Evolutionary conservation across 2,113 vertebrate genomes (phyloP).

Genomic region (Trichomycterus rosablanca): DNA sequence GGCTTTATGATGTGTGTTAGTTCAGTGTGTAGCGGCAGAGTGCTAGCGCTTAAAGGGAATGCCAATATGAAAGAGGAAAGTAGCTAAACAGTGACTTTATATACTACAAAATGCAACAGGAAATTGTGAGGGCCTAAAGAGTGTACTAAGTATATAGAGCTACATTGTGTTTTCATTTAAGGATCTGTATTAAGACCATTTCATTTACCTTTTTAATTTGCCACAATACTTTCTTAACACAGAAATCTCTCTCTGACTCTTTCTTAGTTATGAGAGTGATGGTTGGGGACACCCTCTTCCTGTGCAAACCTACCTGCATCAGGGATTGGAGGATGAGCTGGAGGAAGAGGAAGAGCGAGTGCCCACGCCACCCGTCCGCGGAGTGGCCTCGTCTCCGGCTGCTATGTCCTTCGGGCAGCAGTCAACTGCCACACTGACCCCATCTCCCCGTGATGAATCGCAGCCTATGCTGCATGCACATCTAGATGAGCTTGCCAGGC

Average conservation of each 20-base stretch:
- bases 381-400: slow-evolving; percentile 93
- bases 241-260: not conserved
- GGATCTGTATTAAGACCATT: too few relatives aligned
- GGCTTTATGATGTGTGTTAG: slow-evolving; percentile 67
- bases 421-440: slow-evolving; percentile 93
- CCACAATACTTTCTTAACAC: not conserved
- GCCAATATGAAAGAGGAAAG: not conserved
- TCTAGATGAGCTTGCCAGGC: slow-evolving; percentile 90
- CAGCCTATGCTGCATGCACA: slow-evolving; percentile 97
- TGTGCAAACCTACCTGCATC: slow-evolving; percentile 94
- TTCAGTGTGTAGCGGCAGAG: slow-evolving; percentile 60
- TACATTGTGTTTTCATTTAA: too few relatives aligned
- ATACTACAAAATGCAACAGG: too few relatives aligned
- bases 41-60: slow-evolving; percentile 39
- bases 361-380: slow-evolving; percentile 90
- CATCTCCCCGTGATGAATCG: slow-evolving; percentile 92
- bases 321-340: slow-evolving; percentile 96
- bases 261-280: slow-evolving; percentile 88
- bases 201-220: not conserved
- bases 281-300: slow-evolving; percentile 92
- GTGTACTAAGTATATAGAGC: too few relatives aligned
- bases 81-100: too few relatives aligned
- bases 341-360: slow-evolving; percentile 97
- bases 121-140: too few relatives aligned
- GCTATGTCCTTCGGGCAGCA: slow-evolving; percentile 95